Conservation (phyloP, 2,888 invertebrate species). For the Suillia variegata region DNA sequence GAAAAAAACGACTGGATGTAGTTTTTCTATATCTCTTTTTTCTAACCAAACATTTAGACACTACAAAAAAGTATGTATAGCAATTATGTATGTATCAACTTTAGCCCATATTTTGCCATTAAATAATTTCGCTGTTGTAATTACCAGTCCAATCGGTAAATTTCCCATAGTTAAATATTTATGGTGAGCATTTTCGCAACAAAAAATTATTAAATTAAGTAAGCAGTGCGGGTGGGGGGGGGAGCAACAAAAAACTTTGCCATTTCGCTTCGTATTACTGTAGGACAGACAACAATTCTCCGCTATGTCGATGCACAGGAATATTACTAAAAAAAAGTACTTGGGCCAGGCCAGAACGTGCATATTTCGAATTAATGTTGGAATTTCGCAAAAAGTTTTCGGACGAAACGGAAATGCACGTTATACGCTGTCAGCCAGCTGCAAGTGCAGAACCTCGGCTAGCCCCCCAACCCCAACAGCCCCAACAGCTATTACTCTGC, state of each 20-base stretch:
- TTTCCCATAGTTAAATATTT: conserved; percentile 50
- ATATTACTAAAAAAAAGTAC: no score
- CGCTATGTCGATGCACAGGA: no score
- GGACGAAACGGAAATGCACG: conserved; percentile 1
- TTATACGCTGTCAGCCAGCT: not conserved
- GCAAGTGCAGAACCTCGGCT: not conserved
- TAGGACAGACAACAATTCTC: not conserved
- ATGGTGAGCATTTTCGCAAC: conserved; percentile 23
- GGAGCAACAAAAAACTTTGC: not conserved
- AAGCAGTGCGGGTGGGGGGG: no score
- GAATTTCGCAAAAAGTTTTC: not conserved
- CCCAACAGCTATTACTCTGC: not conserved
- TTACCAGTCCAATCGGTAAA: conserved; percentile 44
- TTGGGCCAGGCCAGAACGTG: no score
- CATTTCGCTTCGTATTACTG: not conserved
- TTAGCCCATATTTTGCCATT: not conserved
- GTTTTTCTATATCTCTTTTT: no score
- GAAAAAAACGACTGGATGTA: no score
- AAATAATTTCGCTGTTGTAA: conserved; percentile 27
- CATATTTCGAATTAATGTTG: not conserved
- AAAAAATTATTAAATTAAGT: no score
- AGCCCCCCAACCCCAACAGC: not conserved
- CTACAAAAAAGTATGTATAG: no score
- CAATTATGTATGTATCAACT: no score
- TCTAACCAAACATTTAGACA: no score